A percentile compares a stretch with the other conserved stretches of the same genome.
Evolutionary conservation across 2,113 vertebrate species (phyloP).

Genomic region (Saimiri boliviensis): DNA sequence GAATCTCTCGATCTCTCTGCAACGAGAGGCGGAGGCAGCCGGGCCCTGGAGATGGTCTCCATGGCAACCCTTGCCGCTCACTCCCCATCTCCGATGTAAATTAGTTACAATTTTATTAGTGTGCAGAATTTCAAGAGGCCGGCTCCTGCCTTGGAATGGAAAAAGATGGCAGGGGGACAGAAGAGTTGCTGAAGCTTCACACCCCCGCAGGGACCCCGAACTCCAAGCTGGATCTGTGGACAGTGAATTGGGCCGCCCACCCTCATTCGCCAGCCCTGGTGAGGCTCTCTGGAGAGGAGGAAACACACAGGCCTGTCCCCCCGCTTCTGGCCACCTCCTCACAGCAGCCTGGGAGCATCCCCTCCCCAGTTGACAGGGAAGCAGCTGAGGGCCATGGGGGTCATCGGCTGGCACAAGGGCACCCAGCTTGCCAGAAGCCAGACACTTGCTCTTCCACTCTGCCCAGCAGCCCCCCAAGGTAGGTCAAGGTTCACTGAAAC

Average conservation of each 20-base stretch:
- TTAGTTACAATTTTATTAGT: conserved; percentile 90
- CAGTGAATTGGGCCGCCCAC: neutral
- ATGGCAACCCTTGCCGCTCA: conserved; percentile 88
- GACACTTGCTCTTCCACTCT: too few species aligned
- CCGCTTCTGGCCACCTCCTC: neutral
- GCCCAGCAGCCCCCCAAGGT: neutral
- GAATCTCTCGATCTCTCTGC: conserved; percentile 77
- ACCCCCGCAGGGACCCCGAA: neutral
- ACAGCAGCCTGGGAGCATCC: neutral
- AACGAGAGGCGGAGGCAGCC: conserved; percentile 74
- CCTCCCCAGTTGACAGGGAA: neutral
- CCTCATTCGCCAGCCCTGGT: neutral
- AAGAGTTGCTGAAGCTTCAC: neutral
- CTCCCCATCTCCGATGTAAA: conserved; percentile 89
- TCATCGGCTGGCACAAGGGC: neutral
- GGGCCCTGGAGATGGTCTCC: conserved; percentile 86
- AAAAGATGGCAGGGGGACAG: neutral
- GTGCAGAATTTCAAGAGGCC: conserved; percentile 87
- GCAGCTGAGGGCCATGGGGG: neutral
- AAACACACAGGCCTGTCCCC: neutral
- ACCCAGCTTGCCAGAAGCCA: fast-evolving
- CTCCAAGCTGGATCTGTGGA: neutral
- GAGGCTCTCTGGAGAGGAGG: neutral
- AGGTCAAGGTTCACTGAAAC: neutral
- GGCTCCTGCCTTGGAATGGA: conserved; percentile 64